Conservation (phyloP, 2,113 vertebrate genomes). For the Sigmodon hispidus region DNA sequence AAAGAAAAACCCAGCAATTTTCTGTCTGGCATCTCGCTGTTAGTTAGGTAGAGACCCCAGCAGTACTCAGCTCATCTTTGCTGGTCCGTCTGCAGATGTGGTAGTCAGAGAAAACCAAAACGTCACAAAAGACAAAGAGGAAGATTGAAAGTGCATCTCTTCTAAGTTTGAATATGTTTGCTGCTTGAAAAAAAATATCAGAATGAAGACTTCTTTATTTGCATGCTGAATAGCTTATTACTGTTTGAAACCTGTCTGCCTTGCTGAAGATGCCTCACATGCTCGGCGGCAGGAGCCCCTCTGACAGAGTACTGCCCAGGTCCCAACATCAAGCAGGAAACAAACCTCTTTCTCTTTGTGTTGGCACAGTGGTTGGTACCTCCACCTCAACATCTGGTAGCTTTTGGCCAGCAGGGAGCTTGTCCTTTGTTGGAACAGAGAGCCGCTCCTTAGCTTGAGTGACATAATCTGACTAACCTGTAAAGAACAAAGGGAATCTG, state of each 20-base stretch:
- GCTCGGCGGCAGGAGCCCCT: background rate
- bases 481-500: background rate
- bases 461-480: background rate
- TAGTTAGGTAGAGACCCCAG: background rate
- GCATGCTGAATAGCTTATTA: background rate
- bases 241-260: background rate
- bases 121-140: conserved; percentile 3
- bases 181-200: conserved; percentile 60
- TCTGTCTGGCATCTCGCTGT: background rate
- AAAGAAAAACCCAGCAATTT: background rate
- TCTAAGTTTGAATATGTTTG: conserved; percentile 19
- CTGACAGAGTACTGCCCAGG: background rate
- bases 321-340: background rate
- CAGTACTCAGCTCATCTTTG: background rate
- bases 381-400: background rate
- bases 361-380: background rate
- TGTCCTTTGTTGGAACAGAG: background rate
- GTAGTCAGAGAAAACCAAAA: conserved; percentile 56
- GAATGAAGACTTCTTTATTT: background rate
- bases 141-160: background rate
- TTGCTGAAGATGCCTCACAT: background rate
- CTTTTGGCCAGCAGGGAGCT: background rate
- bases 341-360: conserved; percentile 32
- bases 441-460: background rate
- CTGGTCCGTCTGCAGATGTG: background rate